phyloP scores from a whole-genome alignment of 2,888 invertebrate species.

The Panorpa germanica region DNA sequence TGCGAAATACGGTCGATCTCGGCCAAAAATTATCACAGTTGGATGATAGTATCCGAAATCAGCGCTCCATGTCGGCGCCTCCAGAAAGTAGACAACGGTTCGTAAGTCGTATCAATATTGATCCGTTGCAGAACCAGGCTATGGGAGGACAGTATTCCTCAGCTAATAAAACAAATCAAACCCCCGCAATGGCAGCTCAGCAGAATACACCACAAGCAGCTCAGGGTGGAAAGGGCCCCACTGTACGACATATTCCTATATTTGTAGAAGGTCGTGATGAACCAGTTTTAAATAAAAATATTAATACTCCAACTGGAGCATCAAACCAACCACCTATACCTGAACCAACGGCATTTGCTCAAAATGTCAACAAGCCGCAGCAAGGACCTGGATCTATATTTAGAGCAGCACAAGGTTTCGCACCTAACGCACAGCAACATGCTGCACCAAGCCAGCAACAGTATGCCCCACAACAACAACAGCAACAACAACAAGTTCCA shows the following conservation, averaged over 20 bases:
- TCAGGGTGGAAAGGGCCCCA: slow-evolving; percentile 21
- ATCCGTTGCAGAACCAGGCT: too few relatives aligned
- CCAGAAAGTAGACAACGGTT: too few relatives aligned
- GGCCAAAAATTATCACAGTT: slow-evolving; percentile 42
- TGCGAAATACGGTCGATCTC: slow-evolving; percentile 63
- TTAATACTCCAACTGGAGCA: slow-evolving; percentile 22
- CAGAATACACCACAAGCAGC: too few relatives aligned
- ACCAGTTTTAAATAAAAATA: slow-evolving; percentile 47
- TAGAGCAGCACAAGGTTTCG: slow-evolving; percentile 16
- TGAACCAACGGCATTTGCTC: slow-evolving; percentile 16
- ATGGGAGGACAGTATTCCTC: too few relatives aligned
- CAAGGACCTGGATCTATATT: slow-evolving; percentile 19
- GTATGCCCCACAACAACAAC: slow-evolving; percentile 10
- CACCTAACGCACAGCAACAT: slow-evolving; percentile 17
- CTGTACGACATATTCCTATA: slow-evolving; percentile 70
- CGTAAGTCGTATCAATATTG: too few relatives aligned
- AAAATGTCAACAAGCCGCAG: slow-evolving; percentile 20
- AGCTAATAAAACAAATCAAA: too few relatives aligned
- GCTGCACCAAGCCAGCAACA: slow-evolving; percentile 11
- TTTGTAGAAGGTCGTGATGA: slow-evolving; percentile 73
- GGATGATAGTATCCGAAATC: slow-evolving; percentile 32
- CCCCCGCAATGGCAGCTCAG: too few relatives aligned
- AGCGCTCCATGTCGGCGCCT: slow-evolving; percentile 65
- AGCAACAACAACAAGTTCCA: slow-evolving; percentile 19
- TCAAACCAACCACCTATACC: slow-evolving; percentile 14